phyloP scores from a whole-genome alignment of 2,888 invertebrate species.

The Athalia circularis region DNA sequence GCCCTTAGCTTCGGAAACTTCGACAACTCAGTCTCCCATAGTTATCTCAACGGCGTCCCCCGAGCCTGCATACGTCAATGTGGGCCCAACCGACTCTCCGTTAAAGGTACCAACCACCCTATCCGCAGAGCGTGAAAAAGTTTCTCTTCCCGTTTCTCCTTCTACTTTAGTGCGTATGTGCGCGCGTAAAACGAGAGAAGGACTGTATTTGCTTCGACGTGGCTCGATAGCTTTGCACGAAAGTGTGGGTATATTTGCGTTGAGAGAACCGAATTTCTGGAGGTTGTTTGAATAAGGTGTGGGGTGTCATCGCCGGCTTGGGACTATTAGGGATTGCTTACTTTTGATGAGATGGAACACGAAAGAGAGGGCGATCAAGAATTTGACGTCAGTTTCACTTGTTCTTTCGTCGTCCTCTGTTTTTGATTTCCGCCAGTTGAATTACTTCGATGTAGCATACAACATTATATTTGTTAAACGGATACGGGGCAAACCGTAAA shows the following conservation, averaged over 20 bases:
- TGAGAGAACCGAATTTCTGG: conserved; percentile 26
- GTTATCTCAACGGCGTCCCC: conserved; percentile 12
- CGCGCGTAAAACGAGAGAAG: conserved; percentile 15
- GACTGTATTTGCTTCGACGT: conserved; percentile 17
- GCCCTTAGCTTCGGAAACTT: conserved; percentile 34
- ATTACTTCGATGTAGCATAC: no score
- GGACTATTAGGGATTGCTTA: conserved; percentile 28
- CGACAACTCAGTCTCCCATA: conserved; percentile 12
- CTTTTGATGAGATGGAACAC: neutral
- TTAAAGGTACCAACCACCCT: conserved; percentile 24
- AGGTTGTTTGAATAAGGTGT: conserved; percentile 32
- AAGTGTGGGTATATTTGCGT: conserved; percentile 25
- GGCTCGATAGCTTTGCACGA: neutral
- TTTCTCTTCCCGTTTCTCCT: neutral
- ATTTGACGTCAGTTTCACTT: conserved; percentile 30
- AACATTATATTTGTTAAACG: no score
- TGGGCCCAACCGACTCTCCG: conserved; percentile 20
- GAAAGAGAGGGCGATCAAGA: conserved; percentile 9
- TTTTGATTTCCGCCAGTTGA: neutral
- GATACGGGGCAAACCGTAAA: no score
- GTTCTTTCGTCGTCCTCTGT: neutral
- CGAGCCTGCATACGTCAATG: conserved; percentile 26
- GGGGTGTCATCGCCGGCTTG: conserved; percentile 30
- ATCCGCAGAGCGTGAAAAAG: conserved; percentile 8
- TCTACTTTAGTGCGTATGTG: neutral